A percentile compares a stretch with the other conserved stretches of the same genome.
These are phyloP conservation scores for Drosophila littoralis DNA, from an alignment of 1,140 invertebrate species.

Conservation along the genomic window DNA sequence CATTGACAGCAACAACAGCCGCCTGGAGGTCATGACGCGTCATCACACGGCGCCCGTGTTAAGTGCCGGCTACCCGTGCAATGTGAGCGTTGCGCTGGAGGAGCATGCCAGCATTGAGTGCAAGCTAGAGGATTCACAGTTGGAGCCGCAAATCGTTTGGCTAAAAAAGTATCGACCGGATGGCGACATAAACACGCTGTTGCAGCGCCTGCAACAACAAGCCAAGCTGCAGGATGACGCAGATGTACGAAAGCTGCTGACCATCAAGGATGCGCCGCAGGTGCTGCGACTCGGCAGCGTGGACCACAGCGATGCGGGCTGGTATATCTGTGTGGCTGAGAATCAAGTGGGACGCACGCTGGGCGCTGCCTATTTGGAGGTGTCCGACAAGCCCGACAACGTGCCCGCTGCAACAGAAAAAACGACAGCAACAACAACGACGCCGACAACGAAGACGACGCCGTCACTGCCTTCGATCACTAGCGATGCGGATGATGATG, in stretches of 20 bases:
- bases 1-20: slow-evolving; percentile 87
- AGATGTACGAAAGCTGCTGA: slow-evolving; percentile 15
- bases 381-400: slow-evolving; percentile 21
- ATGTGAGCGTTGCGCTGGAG: slow-evolving; percentile 89
- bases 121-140: slow-evolving; percentile 87
- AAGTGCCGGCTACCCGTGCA: slow-evolving; percentile 90
- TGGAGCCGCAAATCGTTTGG: slow-evolving; percentile 92
- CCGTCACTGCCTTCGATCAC: not conserved
- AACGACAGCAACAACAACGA: slow-evolving; percentile 7
- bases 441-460: not conserved
- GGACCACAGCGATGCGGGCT: slow-evolving; percentile 93
- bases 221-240: not conserved
- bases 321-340: slow-evolving; percentile 95
- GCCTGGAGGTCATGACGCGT: slow-evolving; percentile 72
- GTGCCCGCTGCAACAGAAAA: not conserved
- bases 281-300: slow-evolving; percentile 91
- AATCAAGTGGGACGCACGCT: slow-evolving; percentile 92
- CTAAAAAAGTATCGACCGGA: slow-evolving; percentile 15
- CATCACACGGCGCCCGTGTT: slow-evolving; percentile 91
- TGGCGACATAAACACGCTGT: slow-evolving; percentile 29
- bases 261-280: slow-evolving; percentile 85
- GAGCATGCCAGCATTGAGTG: slow-evolving; percentile 90
- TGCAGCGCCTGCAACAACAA: slow-evolving; percentile 28
- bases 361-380: slow-evolving; percentile 90
- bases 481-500: slow-evolving; percentile 47